Evolutionary conservation across 2,888 invertebrate species (phyloP).

Genomic region (Saturnia pavonia): DNA sequence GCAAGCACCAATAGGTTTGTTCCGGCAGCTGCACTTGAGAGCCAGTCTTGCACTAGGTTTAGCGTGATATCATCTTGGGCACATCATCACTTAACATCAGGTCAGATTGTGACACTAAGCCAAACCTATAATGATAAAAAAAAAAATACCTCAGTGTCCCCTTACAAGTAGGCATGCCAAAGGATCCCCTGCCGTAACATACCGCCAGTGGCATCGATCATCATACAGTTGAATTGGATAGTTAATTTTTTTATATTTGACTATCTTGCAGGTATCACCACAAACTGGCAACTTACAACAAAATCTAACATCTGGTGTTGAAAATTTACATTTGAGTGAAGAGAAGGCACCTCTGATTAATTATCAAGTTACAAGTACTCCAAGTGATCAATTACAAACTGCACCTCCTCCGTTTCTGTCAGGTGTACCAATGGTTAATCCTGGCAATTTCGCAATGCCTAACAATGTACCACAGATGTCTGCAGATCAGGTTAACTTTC

Average conservation of each 20-base stretch:
- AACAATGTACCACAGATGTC: constrained; percentile 29
- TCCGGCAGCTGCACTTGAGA: no score
- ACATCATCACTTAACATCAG: no score
- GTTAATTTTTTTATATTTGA: background rate
- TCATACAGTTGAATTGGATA: background rate
- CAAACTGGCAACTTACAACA: constrained; percentile 32
- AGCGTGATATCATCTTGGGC: no score
- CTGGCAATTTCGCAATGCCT: constrained; percentile 50
- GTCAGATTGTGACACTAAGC: no score
- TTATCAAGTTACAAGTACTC: constrained; percentile 30
- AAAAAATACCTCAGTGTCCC: no score
- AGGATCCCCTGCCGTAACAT: no score
- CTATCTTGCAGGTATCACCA: constrained; percentile 47
- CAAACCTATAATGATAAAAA: no score
- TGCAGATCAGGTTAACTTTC: constrained; percentile 24
- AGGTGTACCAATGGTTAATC: constrained; percentile 79
- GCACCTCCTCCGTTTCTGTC: constrained; percentile 73
- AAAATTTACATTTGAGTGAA: constrained; percentile 19
- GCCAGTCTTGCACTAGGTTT: no score
- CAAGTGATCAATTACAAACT: constrained; percentile 41
- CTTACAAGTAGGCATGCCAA: no score
- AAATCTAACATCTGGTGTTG: constrained; percentile 19
- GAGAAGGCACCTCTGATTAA: constrained; percentile 16
- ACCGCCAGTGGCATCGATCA: no score
- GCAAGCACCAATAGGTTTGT: no score